Evolutionary conservation across 2,888 invertebrate genomes (phyloP).

Genomic region (Standfussiana lucernea): DNA sequence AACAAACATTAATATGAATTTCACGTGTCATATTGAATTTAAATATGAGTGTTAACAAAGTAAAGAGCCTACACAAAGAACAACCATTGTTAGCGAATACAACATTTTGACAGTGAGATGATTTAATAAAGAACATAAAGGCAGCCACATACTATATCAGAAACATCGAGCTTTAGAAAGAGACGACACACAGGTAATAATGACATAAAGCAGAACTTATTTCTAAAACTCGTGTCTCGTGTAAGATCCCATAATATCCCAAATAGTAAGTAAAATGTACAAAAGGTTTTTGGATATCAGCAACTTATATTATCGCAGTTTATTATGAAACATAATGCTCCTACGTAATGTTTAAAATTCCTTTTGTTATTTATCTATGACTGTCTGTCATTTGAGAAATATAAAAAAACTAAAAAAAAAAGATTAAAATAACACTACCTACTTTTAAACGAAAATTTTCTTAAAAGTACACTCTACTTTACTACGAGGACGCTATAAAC

Average conservation of each 20-base stretch:
- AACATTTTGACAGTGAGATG: neutral
- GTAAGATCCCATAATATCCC: neutral
- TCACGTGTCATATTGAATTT: neutral
- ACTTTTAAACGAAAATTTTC: neutral
- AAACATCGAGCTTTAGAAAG: neutral
- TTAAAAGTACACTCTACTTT: conserved; percentile 2
- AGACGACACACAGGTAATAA: too few relatives aligned
- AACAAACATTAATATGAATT: conserved; percentile 20
- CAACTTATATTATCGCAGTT: too few relatives aligned
- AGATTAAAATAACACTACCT: too few relatives aligned
- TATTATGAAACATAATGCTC: too few relatives aligned
- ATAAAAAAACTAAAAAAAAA: too few relatives aligned
- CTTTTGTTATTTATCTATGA: too few relatives aligned
- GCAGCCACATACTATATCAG: neutral
- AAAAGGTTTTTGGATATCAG: too few relatives aligned
- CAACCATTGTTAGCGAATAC: conserved; percentile 15
- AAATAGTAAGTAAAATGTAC: too few relatives aligned
- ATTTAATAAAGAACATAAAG: neutral
- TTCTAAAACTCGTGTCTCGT: too few relatives aligned
- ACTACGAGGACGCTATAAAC: conserved; percentile 11
- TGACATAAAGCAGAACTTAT: too few relatives aligned
- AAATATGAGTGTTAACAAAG: conserved; percentile 18
- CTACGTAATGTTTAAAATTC: too few relatives aligned
- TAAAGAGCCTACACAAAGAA: conserved; percentile 4
- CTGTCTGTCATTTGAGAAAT: too few relatives aligned